phyloP scores from a whole-genome alignment of 2,888 invertebrate species.

The Chrysina gloriosa region DNA sequence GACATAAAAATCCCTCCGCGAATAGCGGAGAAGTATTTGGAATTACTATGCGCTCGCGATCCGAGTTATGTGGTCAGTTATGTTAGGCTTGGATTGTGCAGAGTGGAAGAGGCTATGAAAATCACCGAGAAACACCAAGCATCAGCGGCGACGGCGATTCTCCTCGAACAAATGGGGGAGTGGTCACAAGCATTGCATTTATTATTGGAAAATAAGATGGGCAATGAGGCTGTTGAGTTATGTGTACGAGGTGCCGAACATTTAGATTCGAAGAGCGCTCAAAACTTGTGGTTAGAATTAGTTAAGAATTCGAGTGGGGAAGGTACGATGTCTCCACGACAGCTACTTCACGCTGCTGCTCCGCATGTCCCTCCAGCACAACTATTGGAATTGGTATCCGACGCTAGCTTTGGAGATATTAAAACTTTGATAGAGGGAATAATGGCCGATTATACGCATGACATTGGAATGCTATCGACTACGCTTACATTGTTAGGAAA shows the following conservation, averaged over 20 bases:
- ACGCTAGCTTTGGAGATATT: slow-evolving; percentile 73
- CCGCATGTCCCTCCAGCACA: slow-evolving; percentile 70
- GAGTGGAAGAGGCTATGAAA: slow-evolving; percentile 73
- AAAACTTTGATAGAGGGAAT: slow-evolving; percentile 74
- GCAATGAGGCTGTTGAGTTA: slow-evolving; percentile 61
- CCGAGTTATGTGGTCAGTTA: slow-evolving; percentile 68
- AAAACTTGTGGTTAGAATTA: slow-evolving; percentile 67
- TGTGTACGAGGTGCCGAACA: slow-evolving; percentile 66
- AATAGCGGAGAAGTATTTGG: slow-evolving; percentile 72
- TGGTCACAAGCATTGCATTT: slow-evolving; percentile 78
- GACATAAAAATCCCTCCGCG: slow-evolving; percentile 63
- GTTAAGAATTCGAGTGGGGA: slow-evolving; percentile 65
- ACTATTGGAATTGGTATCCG: slow-evolving; percentile 71
- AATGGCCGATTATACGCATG: slow-evolving; percentile 80
- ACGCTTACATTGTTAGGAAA: slow-evolving; percentile 75
- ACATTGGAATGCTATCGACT: slow-evolving; percentile 77
- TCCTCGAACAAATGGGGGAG: slow-evolving; percentile 81
- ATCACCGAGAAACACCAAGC: slow-evolving; percentile 73
- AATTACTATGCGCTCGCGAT: slow-evolving; percentile 72
- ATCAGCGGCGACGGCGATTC: slow-evolving; percentile 75
- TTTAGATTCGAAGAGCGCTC: slow-evolving; percentile 63
- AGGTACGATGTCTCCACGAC: slow-evolving; percentile 63
- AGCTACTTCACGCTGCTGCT: slow-evolving; percentile 68
- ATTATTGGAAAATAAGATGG: slow-evolving; percentile 64
- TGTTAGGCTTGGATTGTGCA: slow-evolving; percentile 69